A percentile compares a stretch with the other conserved stretches of the same genome.
These are phyloP conservation scores for Encarsia formosa DNA, from an alignment of 2,888 invertebrate genomes.

Conservation along the genomic window DNA sequence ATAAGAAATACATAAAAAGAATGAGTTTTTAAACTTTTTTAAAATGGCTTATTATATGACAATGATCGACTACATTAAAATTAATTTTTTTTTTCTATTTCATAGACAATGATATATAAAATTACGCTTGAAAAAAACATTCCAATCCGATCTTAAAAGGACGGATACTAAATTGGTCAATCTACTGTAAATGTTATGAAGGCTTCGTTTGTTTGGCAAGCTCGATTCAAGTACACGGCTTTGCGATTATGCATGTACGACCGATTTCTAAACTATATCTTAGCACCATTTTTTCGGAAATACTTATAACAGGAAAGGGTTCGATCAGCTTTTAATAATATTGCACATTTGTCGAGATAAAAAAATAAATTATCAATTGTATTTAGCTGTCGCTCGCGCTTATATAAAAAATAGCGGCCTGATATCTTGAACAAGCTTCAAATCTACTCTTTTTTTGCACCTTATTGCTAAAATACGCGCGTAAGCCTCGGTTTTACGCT, in stretches of 20 bases:
- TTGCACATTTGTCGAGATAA: slow-evolving; percentile 25
- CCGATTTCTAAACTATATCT: slow-evolving; percentile 12
- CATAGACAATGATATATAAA: slow-evolving; percentile 33
- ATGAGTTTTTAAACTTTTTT: slow-evolving; percentile 20
- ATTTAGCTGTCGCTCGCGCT: slow-evolving; percentile 11
- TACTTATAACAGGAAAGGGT: slow-evolving; percentile 13
- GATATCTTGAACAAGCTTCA: slow-evolving; percentile 10
- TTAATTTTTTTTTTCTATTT: slow-evolving; percentile 5
- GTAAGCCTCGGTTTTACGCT: slow-evolving; percentile 1
- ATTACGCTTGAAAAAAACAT: slow-evolving; percentile 35
- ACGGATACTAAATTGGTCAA: slow-evolving; percentile 30
- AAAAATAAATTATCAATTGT: slow-evolving; percentile 27
- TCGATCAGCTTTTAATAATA: slow-evolving; percentile 19
- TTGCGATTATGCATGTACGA: slow-evolving; percentile 15
- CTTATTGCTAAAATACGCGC: slow-evolving; percentile 21
- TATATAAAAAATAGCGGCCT: slow-evolving; percentile 21
- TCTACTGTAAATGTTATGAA: slow-evolving; percentile 25
- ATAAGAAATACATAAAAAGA: slow-evolving; percentile 5
- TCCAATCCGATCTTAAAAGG: slow-evolving; percentile 32
- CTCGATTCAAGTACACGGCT: slow-evolving; percentile 25
- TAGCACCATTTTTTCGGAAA: slow-evolving; percentile 27
- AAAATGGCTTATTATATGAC: slow-evolving; percentile 23
- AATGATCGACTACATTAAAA: slow-evolving; percentile 21
- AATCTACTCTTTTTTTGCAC: slow-evolving; percentile 18
- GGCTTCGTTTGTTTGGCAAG: slow-evolving; percentile 22